A percentile compares a stretch with the other conserved stretches of the same genome.
Evolutionary conservation across 2,797 vertebrate species (phyloP).

Genomic region (Pteronotus mesoamericanus): DNA sequence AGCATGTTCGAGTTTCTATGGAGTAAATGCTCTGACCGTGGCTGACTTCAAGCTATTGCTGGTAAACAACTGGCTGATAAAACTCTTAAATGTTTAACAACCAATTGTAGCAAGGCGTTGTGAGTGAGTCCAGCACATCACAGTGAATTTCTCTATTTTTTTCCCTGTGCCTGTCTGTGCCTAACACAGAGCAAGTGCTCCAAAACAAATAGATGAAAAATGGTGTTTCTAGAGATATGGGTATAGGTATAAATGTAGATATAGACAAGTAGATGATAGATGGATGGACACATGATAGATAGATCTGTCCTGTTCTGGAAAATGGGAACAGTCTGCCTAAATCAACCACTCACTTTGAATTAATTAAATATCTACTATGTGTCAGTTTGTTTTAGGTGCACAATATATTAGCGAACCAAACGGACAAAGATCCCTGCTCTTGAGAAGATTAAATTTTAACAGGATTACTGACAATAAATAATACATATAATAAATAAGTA

Average conservation of each 20-base stretch:
- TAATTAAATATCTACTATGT: neutral
- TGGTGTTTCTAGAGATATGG: neutral
- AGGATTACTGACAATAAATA: neutral
- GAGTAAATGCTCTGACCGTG: neutral
- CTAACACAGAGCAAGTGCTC: neutral
- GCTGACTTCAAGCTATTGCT: neutral
- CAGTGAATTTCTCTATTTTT: neutral
- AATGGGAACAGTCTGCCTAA: neutral
- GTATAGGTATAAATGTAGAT: neutral
- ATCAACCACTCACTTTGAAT: neutral
- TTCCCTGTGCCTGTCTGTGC: neutral
- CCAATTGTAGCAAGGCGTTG: neutral
- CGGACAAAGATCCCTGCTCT: neutral
- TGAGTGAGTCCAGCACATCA: neutral
- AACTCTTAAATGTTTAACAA: neutral
- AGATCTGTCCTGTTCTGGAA: neutral
- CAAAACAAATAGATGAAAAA: neutral
- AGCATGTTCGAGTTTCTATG: neutral
- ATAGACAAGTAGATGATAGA: neutral
- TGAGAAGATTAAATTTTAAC: neutral
- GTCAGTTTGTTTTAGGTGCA: neutral
- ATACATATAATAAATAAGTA: neutral
- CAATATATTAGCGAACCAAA: neutral
- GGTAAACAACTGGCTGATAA: neutral
- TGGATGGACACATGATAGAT: neutral